Base-by-base conservation (phyloP, 2,888 invertebrate species). In the Acholoe squamosa region DNA sequence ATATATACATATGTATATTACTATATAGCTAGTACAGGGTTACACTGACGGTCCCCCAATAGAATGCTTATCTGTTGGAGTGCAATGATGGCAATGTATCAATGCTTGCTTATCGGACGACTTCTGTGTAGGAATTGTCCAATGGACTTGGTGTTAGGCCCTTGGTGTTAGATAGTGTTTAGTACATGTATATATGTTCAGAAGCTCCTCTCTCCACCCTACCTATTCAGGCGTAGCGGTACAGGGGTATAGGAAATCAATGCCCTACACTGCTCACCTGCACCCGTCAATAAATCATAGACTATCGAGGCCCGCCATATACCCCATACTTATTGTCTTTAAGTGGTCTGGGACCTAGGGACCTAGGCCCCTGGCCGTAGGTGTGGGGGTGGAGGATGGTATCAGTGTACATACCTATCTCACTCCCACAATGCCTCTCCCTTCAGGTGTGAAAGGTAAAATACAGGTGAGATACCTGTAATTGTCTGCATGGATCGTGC, bases 401-500 rank as follows among this genome's bases (percentile, higher is more conserved):
- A 71, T 71, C 71, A 25, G 71, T 71, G 28, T 71, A 14, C 71
- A 71, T 76, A 25, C 25, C 31, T 25, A n/a, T n/a, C 61, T 61
- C 61, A 61, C 61, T 61, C 61, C 61, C 22, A 34, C 80, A 43
- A n/a, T 3, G 12, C 43, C 12, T 7, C 34, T 16, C 80, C 80
- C 16, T 33, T n/a, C 34, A 43, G 34, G 43, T 80, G 80, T 22
- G 80, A 80, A 80, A 33, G 34, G 19, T 43, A 80, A 80, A 80
- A 33, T 80, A 80, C 80, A 80, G 80, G 80, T 80, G 76, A 31
- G 76, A 14, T 61, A 61, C 76, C 76, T 76, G 76, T 76, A 76
- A 76, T 76, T 76, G 76, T 25, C 16, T n/a, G 28, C 5, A 31
- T 25, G 76, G 76, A 76, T 31, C 28, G 61, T 22, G 16, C 76